Evolutionary conservation across 2,113 vertebrate genomes (phyloP), one percentile per base, ranked within the genome.

Genomic region (Pseudorasbora parva): DNA sequence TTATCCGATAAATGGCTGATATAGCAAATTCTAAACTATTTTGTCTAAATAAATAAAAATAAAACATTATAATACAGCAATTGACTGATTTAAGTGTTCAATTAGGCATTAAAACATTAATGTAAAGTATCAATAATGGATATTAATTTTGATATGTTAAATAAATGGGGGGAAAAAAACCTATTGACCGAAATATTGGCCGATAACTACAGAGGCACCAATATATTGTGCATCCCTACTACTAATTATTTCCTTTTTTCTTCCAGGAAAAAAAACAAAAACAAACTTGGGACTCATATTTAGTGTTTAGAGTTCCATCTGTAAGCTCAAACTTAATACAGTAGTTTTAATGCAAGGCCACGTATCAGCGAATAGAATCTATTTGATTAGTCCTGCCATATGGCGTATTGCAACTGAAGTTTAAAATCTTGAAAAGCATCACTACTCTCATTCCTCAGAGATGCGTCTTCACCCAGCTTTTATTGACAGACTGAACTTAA

Each of bases 381-480:
- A 27, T 69, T 81, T 71, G 17, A 78, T 84, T 69, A 78, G 30
- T 54, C 37, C 23, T 41, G 27, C 54, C 81, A 56, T 74, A 66
- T 21, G 68, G 75, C 19, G 10, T 17, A 5, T 71, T 45, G 49
- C 47, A 77, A n/a, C 5, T 54, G 25, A 27, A 78, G 47, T 45
- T 54, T 68, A 37, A 57, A 77, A n/a, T 75, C 47, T 51, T 51
- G 17, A 75, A 51, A 30, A 59, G 41, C 8, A 41, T 37, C 51
- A n/a, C 74, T 51, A 30, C 43, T 17, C 14, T 19, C 27, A 57
- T 80, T 80, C 60, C 30, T 12, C 7, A n/a, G 41, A 69, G 45
- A 81, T 69, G 19, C 7, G 15, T 54, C 7, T 8, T 12, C 25
- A 69, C 7, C 23, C 12, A 45, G 47, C 47, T 81, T 69, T 69